Evolutionary conservation across 2,888 invertebrate species (phyloP), one percentile per base, ranked within the genome.

Genomic region (Steinernema hermaphroditum): DNA sequence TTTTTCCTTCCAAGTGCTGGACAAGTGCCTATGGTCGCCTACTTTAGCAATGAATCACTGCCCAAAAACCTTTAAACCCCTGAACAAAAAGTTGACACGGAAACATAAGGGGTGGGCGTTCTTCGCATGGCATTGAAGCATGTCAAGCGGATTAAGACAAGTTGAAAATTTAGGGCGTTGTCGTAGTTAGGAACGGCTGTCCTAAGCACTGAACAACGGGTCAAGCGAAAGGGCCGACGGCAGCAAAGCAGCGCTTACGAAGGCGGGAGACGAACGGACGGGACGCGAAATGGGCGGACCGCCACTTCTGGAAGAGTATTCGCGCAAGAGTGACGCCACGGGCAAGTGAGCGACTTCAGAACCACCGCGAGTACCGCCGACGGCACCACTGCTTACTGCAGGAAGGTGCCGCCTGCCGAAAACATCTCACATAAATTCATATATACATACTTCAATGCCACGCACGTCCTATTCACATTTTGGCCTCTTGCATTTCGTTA

Each of bases 231-330:
- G 32, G 62, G 62, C 62, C 62, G 62, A 24, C 27, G 62, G 62
- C 34, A n/a, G 62, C 29, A 24, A 62, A 62, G 62, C 62, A 62
- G 32, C 62, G 62, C 62, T 62, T 62, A 29, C 62, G 29, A 29
- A 62, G 62, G 29, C 62, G 29, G 29, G 62, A 29, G 62, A 62
- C 62, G 62, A 27, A 62, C 62, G 62, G 46, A 46, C 46, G 46
- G 46, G 46, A 62, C 32, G 62, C 27, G 27, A 24, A 29, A 62
- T 62, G 62, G 62, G 62, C 62, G 62, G 62, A 62, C 62, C 62
- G 62, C 62, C 62, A 62, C 62, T 62, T 62, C 62, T 62, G 62
- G 62, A 62, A 62, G 62, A 62, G 62, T 62, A 62, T 62, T 62
- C 62, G 62, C 62, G 62, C 62, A 32, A 62, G 62, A 62, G 62